A percentile compares a stretch with the other conserved stretches of the same genome.
Evolutionary conservation across 2,888 invertebrate genomes (phyloP).

Genomic region (Poecilobothrus nobilitatus): DNA sequence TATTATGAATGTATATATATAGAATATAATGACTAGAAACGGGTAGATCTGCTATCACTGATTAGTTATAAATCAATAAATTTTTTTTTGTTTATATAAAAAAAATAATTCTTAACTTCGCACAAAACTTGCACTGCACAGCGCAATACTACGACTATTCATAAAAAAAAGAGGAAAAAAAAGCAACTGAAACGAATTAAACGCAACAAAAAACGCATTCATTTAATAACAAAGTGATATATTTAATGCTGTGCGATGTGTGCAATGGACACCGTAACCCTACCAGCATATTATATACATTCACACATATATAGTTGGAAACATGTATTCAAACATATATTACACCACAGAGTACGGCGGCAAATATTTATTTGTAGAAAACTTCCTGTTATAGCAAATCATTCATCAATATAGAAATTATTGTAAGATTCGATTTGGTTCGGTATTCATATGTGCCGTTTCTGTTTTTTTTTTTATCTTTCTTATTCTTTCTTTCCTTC

Average conservation of each 20-base stretch:
- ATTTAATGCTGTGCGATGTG: too few species aligned
- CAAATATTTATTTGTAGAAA: background rate
- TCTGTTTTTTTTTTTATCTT: background rate
- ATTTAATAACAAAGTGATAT: background rate
- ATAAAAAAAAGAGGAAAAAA: too few species aligned
- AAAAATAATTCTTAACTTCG: background rate
- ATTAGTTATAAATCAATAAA: background rate
- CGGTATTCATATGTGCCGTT: too few species aligned
- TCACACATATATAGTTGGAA: background rate
- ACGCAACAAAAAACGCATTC: background rate
- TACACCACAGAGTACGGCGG: background rate
- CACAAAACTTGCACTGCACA: too few species aligned
- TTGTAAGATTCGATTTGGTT: too few species aligned
- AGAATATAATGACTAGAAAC: background rate
- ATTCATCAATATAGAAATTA: background rate
- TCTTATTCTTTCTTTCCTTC: background rate
- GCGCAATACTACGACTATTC: too few species aligned
- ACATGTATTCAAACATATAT: background rate
- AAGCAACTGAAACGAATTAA: background rate
- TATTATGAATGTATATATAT: background rate
- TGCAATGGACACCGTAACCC: too few species aligned
- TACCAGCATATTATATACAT: background rate
- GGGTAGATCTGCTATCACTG: background rate
- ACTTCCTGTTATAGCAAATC: slow-evolving; percentile 3
- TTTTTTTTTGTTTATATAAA: background rate